These are phyloP conservation scores for Helarctos malayanus DNA, from an alignment of 2,797 vertebrate species.

Conservation along the genomic window DNA sequence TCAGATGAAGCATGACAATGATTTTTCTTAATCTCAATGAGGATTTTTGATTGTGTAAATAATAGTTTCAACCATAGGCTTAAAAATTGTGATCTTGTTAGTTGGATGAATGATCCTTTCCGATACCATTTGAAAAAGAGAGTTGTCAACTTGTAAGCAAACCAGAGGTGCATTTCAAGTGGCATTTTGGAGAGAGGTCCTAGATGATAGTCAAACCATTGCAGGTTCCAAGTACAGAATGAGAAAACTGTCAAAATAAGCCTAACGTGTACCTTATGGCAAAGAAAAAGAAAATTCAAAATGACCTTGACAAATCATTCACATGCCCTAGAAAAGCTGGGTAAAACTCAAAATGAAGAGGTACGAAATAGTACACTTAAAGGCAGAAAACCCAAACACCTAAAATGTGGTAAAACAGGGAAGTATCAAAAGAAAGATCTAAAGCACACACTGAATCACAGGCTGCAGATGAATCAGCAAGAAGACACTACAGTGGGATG, in stretches of 20 bases:
- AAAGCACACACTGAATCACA: not conserved
- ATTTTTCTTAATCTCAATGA: not conserved
- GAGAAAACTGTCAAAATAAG: slow-evolving; percentile 4
- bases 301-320: slow-evolving; percentile 33
- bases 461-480: not conserved
- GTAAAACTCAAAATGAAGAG: not conserved
- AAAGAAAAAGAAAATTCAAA: slow-evolving; percentile 45
- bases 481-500: not conserved
- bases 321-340: not conserved
- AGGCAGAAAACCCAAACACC: not conserved
- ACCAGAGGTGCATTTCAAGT: not conserved
- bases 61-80: slow-evolving; percentile 11
- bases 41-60: not conserved
- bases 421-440: not conserved
- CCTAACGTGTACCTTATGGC: not conserved
- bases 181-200: not conserved
- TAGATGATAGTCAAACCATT: not conserved
- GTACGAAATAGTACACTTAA: not conserved
- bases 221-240: not conserved
- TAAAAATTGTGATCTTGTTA: not conserved
- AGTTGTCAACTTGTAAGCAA: not conserved
- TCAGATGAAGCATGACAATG: not conserved
- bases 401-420: not conserved
- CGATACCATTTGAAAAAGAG: not conserved
- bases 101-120: not conserved